Evolutionary conservation across 2,113 vertebrate genomes (phyloP), one percentile per base, ranked within the genome.

Genomic region (Dromiciops gliroides): DNA sequence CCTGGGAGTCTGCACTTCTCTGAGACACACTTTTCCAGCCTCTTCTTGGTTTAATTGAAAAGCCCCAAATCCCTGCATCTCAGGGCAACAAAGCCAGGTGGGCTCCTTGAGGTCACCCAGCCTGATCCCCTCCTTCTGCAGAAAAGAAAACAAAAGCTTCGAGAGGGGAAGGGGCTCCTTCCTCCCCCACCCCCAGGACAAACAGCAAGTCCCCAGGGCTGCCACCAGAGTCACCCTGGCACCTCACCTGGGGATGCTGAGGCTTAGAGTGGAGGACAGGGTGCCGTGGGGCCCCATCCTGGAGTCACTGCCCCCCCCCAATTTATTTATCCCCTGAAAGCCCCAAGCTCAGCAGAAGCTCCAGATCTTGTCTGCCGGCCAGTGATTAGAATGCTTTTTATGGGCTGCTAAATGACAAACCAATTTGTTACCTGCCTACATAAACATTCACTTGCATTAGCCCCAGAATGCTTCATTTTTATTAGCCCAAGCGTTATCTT

Each of bases 401-500:
- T 97, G 93, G 98, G 98, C 97, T 97, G 96, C 96, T 98, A 98
- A 99, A 98, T 99, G 98, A 99, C 98, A 98, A 98, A 98, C 98
- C 98, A 98, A 98, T 99, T 99, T 98, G 98, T 98, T 98, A 98
- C 98, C 98, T 98, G 98, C 98, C 98, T 98, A 97, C 98, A 98
- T 98, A 98, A 99, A 99, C 98, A 98, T 98, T 98, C 98, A 98
- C 98, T 98, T 98, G 97, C 98, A 98, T 98, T 98, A 98, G 97
- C 95, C 97, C 97, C 97, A 96, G 98, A 98, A 99, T 98, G 98
- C 98, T 99, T 99, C 99, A 99, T 99, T 99, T 99, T 99, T 99
- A 99, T 98, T 98, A 98, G 98, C 97, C 97, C 97, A 97, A 98
- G 98, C 95, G 98, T 98, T 98, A 98, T 98, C 98, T 97, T 98